These are phyloP conservation scores for Rhamphomyia laevipes DNA, from an alignment of 2,888 invertebrate genomes.

Conservation along the genomic window DNA sequence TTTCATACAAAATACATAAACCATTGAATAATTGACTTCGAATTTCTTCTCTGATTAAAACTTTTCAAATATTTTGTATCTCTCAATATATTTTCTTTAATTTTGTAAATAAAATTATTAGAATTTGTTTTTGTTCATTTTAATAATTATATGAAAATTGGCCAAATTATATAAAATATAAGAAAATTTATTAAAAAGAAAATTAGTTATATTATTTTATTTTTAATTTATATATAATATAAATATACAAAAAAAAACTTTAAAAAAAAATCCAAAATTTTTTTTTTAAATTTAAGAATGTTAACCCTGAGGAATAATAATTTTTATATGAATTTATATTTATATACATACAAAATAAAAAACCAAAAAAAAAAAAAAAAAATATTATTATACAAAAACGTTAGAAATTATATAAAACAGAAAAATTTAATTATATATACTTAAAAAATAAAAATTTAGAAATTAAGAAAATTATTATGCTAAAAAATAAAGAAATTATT, in stretches of 20 bases:
- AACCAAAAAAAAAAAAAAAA: neutral
- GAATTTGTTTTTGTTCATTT: no score
- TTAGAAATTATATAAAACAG: neutral
- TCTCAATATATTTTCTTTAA: no score
- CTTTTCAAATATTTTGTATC: no score
- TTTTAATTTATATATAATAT: neutral
- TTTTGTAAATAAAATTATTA: no score
- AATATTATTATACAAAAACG: neutral
- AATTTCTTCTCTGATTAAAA: no score
- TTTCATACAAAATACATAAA: no score
- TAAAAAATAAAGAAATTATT: no score
- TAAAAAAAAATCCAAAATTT: conserved; percentile 1
- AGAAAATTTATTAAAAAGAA: neutral
- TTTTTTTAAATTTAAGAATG: conserved; percentile 8
- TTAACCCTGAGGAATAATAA: conserved; percentile 16
- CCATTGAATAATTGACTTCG: no score
- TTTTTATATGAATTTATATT: conserved; percentile 17
- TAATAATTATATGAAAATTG: no score
- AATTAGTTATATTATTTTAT: neutral
- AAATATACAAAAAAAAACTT: conserved; percentile 1
- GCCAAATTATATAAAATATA: neutral
- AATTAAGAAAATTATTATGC: no score
- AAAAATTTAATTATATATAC: neutral
- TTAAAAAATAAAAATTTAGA: neutral
- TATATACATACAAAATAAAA: conserved; percentile 2